Evolutionary conservation across 2,113 vertebrate genomes (phyloP), one percentile per base, ranked within the genome.

Genomic region (Lepus timidus): DNA sequence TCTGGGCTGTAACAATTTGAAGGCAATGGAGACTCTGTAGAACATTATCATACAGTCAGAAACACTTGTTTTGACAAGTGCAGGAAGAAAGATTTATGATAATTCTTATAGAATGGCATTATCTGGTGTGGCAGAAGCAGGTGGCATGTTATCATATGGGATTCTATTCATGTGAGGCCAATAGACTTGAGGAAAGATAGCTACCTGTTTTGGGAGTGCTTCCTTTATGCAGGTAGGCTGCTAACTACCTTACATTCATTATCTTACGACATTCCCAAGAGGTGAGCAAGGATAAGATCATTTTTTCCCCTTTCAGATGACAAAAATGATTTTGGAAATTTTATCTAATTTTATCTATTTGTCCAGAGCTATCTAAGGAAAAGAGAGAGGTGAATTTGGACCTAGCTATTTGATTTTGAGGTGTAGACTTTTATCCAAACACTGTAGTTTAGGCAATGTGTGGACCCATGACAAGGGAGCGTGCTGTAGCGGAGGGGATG

Each of bases 321-420:
- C 14, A 27, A 39, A 62, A 84, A 4, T 87, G 33, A 93, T 58
- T 1, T 20, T 75, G 84, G 62, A 20, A 51, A 70, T 31, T 79
- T 89, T 75, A 55, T 73, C 27, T 65, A 55, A 70, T 36, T 36
- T 36, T 36, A 36, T 36, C 36, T 36, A 39, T 33, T 86, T 89
- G 4, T 65, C 27, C 61, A 91, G 10, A 44, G 4, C 39, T 33
- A 10, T 29, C 44, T 9, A 31, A 70, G 25, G 64, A 85, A 88
- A 92, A 3, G 23, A 61, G 80, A 20, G 44, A 74, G 33, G 25
- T 78, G 55, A 85, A 92, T 73, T 92, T 94, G 62, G 29, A 80
- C 36, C 10, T 70, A 65, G 14, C 11, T 71, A 22, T 65, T 93
- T 6, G 9, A 75, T 70, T 92, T 85, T 9, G 36, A 27, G 87